Percentiles rank a stretch among this genome's conserved stretches.
phyloP scores from a whole-genome alignment of 1,140 invertebrate species.

The Arctopsyche grandis region DNA sequence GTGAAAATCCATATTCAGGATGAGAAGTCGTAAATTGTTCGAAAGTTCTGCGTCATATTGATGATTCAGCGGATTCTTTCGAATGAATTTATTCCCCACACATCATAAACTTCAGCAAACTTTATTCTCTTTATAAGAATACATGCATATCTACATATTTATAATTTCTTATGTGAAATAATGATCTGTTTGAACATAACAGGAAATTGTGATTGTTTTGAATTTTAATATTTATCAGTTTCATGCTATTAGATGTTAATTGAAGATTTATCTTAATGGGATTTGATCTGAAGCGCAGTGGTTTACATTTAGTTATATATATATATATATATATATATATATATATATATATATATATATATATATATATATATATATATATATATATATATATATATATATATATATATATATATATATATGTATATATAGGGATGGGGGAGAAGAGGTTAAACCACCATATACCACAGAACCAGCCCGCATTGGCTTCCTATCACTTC shows the following conservation, averaged over 20 bases:
- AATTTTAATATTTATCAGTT: too few relatives aligned
- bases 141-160: too few relatives aligned
- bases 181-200: background rate
- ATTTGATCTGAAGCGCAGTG: background rate
- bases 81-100: background rate
- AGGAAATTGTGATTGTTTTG: background rate
- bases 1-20: constrained; percentile 22
- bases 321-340: too few relatives aligned
- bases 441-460: background rate
- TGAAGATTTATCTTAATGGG: background rate
- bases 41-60: constrained; percentile 8
- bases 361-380: too few relatives aligned
- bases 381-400: too few relatives aligned
- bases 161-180: background rate
- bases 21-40: constrained; percentile 27
- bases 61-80: constrained; percentile 3
- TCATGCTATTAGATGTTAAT: too few relatives aligned
- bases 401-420: too few relatives aligned
- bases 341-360: too few relatives aligned
- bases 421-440: background rate
- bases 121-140: too few relatives aligned
- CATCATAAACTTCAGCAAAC: background rate
- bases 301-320: constrained; percentile 18
- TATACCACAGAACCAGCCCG: constrained; percentile 8
- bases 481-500: constrained; percentile 35